These are phyloP conservation scores for Enteromius mattozi DNA, from an alignment of 2,797 vertebrate species.

Conservation along the genomic window DNA sequence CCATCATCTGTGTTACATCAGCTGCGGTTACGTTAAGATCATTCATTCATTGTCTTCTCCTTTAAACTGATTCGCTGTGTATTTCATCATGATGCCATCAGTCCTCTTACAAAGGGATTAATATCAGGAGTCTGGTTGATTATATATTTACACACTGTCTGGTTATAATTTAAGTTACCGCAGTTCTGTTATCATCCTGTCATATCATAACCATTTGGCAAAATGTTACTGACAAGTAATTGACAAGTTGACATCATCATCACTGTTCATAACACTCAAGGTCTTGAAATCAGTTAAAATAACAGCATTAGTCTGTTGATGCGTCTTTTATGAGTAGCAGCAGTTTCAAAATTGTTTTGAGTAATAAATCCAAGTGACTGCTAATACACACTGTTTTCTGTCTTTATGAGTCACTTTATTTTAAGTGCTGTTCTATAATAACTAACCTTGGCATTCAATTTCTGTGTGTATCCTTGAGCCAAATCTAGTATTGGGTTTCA, in stretches of 20 bases:
- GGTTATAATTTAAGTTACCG: background rate
- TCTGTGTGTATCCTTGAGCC: slow-evolving; percentile 37
- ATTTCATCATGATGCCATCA: slow-evolving; percentile 16
- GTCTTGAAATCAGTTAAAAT: background rate
- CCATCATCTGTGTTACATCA: background rate
- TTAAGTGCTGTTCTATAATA: slow-evolving; percentile 13
- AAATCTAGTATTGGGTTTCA: background rate
- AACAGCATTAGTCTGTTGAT: background rate
- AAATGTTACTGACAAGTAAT: background rate
- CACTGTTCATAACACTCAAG: background rate
- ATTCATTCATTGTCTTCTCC: background rate
- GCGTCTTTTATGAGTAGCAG: background rate
- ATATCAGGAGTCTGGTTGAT: slow-evolving; percentile 1
- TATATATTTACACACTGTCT: background rate
- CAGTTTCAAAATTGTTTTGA: background rate
- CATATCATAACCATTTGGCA: background rate
- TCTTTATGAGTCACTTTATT: slow-evolving; percentile 73
- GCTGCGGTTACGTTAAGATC: slow-evolving; percentile 1
- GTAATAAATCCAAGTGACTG: background rate
- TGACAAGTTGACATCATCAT: slow-evolving; percentile 11
- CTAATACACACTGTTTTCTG: slow-evolving; percentile 8
- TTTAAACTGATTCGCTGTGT: background rate
- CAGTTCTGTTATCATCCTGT: background rate
- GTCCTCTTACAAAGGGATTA: background rate
- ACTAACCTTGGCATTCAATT: slow-evolving; percentile 38